phyloP scores from a whole-genome alignment of 2,888 invertebrate genomes.

The Tupiocoris notatus region DNA sequence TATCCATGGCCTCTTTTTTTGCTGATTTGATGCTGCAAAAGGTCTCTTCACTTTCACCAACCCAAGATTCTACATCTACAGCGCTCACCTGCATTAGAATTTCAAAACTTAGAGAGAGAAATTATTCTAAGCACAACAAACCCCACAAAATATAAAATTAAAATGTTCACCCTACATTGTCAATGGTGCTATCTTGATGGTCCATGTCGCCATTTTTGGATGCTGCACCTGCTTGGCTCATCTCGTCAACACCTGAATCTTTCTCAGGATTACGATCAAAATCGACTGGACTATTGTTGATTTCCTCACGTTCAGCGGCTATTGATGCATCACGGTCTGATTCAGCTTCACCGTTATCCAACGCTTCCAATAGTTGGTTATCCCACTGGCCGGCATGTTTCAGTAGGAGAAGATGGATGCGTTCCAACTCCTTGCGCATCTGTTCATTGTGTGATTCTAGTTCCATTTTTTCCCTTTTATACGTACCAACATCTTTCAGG shows the following conservation, averaged over 20 bases:
- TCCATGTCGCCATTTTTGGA: conserved; percentile 37
- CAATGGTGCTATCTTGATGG: conserved; percentile 19
- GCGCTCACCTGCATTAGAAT: conserved; percentile 22
- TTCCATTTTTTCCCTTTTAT: conserved; percentile 74
- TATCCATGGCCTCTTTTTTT: conserved; percentile 52
- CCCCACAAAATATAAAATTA: not conserved
- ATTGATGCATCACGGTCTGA: conserved; percentile 55
- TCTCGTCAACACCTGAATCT: conserved; percentile 58
- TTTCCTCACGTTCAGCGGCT: conserved; percentile 42
- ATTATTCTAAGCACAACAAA: too few species aligned
- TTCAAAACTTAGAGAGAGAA: not conserved
- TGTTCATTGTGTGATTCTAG: conserved; percentile 73
- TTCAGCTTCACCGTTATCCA: conserved; percentile 56
- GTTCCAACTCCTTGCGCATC: conserved; percentile 77
- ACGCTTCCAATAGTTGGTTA: conserved; percentile 56
- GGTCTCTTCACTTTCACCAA: conserved; percentile 29
- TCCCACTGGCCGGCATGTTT: conserved; percentile 72
- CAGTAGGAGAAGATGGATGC: conserved; percentile 66
- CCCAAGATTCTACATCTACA: conserved; percentile 39
- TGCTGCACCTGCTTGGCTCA: conserved; percentile 61
- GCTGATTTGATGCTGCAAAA: conserved; percentile 30
- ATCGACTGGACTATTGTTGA: conserved; percentile 37
- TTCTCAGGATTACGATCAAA: conserved; percentile 43
- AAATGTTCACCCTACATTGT: conserved; percentile 12
- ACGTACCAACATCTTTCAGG: conserved; percentile 69